phyloP scores from a whole-genome alignment of 92 coral and sea anemone genomes.

The Scolanthus callimorphus region DNA sequence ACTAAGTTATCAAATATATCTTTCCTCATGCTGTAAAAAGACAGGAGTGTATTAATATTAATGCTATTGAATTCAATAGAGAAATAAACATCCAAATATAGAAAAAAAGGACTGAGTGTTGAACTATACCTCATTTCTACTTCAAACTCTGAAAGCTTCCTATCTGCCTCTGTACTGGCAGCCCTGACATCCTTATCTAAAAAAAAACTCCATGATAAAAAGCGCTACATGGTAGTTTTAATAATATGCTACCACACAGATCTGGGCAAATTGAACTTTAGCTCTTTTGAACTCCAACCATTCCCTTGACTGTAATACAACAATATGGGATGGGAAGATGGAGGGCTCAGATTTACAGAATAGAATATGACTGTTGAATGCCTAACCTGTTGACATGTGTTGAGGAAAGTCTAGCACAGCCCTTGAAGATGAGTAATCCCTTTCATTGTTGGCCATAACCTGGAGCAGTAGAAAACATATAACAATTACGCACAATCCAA shows the following conservation, averaged over 20 bases:
- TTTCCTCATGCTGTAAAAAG: slow-evolving; percentile 91
- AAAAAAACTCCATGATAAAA: not conserved
- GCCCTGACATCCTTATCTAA: slow-evolving; percentile 88
- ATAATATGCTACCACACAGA: too few relatives aligned
- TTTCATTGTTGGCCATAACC: slow-evolving; percentile 72
- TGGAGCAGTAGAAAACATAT: slow-evolving; percentile 8
- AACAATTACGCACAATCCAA: too few relatives aligned
- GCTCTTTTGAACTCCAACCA: not conserved
- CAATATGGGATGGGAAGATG: too few relatives aligned
- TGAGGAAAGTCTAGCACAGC: slow-evolving; percentile 88
- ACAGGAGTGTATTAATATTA: too few relatives aligned
- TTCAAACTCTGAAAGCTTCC: slow-evolving; percentile 91
- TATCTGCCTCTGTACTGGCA: slow-evolving; percentile 94
- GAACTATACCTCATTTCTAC: slow-evolving; percentile 87
- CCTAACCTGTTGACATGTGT: slow-evolving; percentile 91
- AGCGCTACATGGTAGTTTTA: not conserved
- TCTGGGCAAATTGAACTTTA: not conserved
- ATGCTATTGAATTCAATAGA: not conserved
- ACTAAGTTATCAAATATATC: slow-evolving; percentile 95
- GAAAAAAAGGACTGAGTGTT: too few relatives aligned
- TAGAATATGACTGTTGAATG: not conserved
- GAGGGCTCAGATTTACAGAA: too few relatives aligned
- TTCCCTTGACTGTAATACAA: too few relatives aligned
- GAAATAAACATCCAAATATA: too few relatives aligned
- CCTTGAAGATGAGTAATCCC: slow-evolving; percentile 71